These are phyloP conservation scores for Eupsittula cactorum DNA, from an alignment of 2,113 vertebrate species.

Conservation along the genomic window DNA sequence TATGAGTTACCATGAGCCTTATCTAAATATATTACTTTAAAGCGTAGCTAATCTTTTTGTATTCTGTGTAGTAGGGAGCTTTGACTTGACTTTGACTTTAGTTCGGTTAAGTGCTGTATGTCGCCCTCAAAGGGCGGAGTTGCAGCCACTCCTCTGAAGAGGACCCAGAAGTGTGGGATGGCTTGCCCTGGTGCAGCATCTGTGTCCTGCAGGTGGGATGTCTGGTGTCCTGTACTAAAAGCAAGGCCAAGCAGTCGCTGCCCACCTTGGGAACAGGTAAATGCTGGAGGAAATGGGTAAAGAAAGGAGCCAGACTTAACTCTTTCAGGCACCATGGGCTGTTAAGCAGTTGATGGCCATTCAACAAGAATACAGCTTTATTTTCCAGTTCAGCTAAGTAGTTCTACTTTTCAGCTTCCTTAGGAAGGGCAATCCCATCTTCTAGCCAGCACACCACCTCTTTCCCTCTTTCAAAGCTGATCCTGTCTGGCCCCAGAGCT, in stretches of 20 bases:
- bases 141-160: not conserved
- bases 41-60: not conserved
- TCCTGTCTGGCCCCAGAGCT: not conserved
- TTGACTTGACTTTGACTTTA: not conserved
- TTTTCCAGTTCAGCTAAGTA: not conserved
- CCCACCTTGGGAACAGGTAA: not conserved
- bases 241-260: not conserved
- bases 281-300: not conserved
- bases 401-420: not conserved
- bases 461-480: not conserved
- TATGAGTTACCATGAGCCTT: too few relatives aligned
- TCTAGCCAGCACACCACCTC: not conserved
- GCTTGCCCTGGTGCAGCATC: too few relatives aligned
- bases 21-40: not conserved
- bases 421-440: not conserved
- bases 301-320: not conserved
- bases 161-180: not conserved
- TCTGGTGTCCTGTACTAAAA: not conserved
- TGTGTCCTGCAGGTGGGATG: not conserved
- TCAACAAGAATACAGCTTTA: not conserved
- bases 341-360: not conserved
- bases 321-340: not conserved
- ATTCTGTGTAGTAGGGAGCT: not conserved
- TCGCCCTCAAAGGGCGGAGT: not conserved
- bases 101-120: rapidly evolving